These are phyloP conservation scores for Lutjanus argentimaculatus DNA, from an alignment of 2,797 vertebrate species.

Conservation along the genomic window DNA sequence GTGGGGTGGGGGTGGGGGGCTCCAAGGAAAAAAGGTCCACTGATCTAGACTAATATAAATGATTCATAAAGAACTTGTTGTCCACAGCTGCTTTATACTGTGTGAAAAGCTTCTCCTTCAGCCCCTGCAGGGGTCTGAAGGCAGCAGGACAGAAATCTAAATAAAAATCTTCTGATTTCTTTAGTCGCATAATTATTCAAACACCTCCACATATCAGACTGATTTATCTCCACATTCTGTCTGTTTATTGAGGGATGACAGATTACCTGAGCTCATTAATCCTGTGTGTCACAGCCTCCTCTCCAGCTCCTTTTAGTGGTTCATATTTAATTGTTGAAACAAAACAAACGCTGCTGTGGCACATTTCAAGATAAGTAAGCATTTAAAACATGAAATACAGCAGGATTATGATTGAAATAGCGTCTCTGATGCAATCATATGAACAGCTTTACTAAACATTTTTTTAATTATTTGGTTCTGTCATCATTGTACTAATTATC, in stretches of 20 bases:
- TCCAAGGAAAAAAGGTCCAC: no score
- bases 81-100: neutral
- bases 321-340: no score
- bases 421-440: no score
- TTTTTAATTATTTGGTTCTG: neutral
- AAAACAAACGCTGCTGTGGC: no score
- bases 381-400: no score
- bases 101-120: neutral
- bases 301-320: neutral
- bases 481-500: neutral
- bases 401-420: no score
- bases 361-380: no score
- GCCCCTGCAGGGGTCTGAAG: neutral
- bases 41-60: neutral
- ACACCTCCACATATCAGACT: neutral
- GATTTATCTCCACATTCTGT: neutral
- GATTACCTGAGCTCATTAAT: neutral
- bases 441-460: neutral
- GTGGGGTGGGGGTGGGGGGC: no score
- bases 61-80: neutral
- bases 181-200: neutral
- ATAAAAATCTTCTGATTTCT: neutral
- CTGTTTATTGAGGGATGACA: neutral
- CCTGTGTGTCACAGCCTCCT: neutral
- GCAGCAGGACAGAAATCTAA: neutral